These are phyloP conservation scores for Apotomis betuletana DNA, from an alignment of 2,888 invertebrate species.

Conservation along the genomic window DNA sequence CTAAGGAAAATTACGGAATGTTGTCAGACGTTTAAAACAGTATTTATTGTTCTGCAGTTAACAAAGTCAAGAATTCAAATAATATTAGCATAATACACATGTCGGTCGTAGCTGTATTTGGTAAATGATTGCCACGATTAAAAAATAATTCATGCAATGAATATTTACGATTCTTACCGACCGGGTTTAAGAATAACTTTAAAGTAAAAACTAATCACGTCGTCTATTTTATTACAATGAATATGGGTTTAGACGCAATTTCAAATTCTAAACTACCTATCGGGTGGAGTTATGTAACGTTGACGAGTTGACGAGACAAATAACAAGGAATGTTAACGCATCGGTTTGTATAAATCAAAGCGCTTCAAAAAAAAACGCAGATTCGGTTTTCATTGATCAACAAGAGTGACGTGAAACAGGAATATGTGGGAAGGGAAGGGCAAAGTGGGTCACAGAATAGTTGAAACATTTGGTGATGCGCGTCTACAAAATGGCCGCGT, in stretches of 20 bases:
- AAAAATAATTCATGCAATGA: conserved; percentile 32
- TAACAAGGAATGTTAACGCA: background rate
- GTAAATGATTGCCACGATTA: conserved; percentile 22
- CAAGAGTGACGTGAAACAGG: background rate
- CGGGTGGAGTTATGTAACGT: background rate
- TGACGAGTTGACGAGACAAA: background rate
- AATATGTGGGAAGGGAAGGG: background rate
- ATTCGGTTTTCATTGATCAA: background rate
- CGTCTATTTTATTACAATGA: conserved; percentile 3
- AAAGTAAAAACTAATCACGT: conserved; percentile 7
- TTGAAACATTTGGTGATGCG: conserved; percentile 60
- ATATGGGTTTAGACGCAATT: background rate
- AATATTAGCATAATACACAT: conserved; percentile 33
- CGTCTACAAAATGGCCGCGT: conserved; percentile 71
- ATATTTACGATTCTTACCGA: conserved; percentile 16
- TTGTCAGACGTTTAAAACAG: background rate
- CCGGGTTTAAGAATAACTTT: conserved; percentile 12
- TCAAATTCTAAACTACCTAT: conserved; percentile 3
- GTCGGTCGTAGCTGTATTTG: conserved; percentile 19
- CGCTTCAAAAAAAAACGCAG: background rate
- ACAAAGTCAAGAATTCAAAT: conserved; percentile 32
- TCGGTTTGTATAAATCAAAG: too few relatives aligned
- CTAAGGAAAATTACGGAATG: conserved; percentile 12
- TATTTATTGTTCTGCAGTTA: conserved; percentile 8
- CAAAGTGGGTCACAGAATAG: conserved; percentile 58